Conservation (phyloP, 92 coral and sea anemone genomes). For the Phenganax subtilis region DNA sequence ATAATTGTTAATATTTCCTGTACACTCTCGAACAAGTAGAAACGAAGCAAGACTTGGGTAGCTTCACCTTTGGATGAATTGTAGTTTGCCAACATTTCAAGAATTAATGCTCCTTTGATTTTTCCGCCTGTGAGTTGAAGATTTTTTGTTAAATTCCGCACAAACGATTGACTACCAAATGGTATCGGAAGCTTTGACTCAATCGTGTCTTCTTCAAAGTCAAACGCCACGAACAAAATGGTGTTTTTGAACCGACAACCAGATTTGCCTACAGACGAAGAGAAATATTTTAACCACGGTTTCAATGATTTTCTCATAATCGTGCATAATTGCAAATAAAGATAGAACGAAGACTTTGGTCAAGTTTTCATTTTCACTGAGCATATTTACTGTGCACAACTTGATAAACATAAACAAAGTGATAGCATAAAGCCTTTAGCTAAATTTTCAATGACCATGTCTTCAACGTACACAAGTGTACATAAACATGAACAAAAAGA, state of each 20-base stretch:
- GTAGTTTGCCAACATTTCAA: constrained; percentile 67
- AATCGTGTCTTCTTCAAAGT: constrained; percentile 53
- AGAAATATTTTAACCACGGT: background rate
- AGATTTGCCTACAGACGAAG: constrained; percentile 22
- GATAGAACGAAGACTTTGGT: no score
- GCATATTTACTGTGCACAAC: no score
- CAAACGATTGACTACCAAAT: constrained; percentile 62
- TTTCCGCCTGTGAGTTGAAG: constrained; percentile 50
- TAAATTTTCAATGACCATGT: no score
- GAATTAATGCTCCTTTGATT: constrained; percentile 65
- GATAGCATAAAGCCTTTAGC: no score
- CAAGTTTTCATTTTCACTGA: no score
- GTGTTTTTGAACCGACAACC: constrained; percentile 51
- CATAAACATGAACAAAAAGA: no score
- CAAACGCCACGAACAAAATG: constrained; percentile 63
- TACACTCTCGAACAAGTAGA: no score
- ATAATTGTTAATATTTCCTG: no score
- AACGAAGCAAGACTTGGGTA: background rate
- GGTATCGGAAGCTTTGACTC: constrained; percentile 24
- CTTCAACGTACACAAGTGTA: no score
- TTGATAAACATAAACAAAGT: no score
- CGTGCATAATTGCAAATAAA: no score
- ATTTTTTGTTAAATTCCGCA: constrained; percentile 54
- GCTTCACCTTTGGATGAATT: constrained; percentile 34
- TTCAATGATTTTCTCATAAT: no score